phyloP scores from a whole-genome alignment of 1,140 invertebrate genomes.

The Palaemon carinicauda region DNA sequence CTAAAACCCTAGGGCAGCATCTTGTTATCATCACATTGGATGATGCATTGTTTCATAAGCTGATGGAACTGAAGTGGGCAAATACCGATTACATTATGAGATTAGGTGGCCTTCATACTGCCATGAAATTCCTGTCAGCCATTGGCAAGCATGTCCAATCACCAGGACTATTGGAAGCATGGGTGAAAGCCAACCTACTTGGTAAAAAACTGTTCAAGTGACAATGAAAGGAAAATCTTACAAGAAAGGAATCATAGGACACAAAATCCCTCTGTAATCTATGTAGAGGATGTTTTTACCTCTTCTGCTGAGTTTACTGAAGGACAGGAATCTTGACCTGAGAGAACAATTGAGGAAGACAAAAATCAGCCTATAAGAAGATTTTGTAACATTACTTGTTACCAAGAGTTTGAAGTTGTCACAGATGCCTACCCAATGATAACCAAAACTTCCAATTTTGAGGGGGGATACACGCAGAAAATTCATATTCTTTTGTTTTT shows the following conservation, averaged over 20 bases:
- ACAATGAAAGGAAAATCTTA: not conserved
- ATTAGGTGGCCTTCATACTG: constrained; percentile 10
- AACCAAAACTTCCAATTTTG: constrained; percentile 23
- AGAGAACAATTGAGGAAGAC: not conserved
- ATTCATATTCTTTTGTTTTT: not conserved
- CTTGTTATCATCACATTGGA: constrained; percentile 9
- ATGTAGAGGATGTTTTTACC: not conserved
- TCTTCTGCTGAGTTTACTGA: not conserved
- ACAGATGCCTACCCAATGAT: not conserved
- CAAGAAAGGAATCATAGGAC: constrained; percentile 8
- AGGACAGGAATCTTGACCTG: not conserved
- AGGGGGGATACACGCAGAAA: not conserved
- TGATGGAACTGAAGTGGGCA: constrained; percentile 38
- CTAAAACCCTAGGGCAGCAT: constrained; percentile 14
- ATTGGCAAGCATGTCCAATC: not conserved
- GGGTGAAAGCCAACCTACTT: not conserved
- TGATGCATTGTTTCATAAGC: constrained; percentile 26
- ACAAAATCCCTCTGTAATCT: not conserved
- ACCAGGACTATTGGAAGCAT: not conserved
- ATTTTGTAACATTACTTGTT: not conserved
- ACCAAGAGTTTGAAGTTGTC: not conserved
- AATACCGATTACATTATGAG: constrained; percentile 19
- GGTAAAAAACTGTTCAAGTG: not conserved
- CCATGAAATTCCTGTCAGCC: not conserved
- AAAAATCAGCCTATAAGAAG: not conserved